Conservation (phyloP, 2,888 invertebrate genomes). For the Alcis repandata region DNA sequence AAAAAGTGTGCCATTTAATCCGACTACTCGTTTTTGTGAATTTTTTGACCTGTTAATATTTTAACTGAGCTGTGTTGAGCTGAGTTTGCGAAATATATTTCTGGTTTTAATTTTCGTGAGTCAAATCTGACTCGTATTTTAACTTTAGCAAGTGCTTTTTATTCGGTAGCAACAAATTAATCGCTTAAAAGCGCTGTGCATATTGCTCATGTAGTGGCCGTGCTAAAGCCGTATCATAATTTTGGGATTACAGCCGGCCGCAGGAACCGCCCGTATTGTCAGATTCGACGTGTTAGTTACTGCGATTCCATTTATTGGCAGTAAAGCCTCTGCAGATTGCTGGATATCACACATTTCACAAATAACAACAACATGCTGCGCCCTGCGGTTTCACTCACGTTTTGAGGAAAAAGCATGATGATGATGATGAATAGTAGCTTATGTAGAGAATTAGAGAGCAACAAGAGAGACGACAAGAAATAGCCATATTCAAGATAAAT, state of each 20-base stretch:
- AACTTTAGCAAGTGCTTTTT: neutral
- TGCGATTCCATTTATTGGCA: constrained; percentile 5
- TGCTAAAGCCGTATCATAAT: constrained; percentile 2
- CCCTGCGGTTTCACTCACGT: too few species aligned
- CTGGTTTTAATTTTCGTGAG: constrained; percentile 5
- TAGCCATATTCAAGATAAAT: too few species aligned
- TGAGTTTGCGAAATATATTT: constrained; percentile 23
- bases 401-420: too few species aligned
- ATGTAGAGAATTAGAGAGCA: too few species aligned
- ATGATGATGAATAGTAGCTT: too few species aligned
- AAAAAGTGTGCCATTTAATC: constrained; percentile 39
- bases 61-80: constrained; percentile 32
- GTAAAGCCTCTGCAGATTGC: neutral
- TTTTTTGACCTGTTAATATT: constrained; percentile 43
- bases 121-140: neutral
- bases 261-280: constrained; percentile 7
- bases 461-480: too few species aligned
- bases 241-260: constrained; percentile 6
- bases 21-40: constrained; percentile 40
- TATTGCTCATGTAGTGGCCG: neutral
- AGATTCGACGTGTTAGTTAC: constrained; percentile 14
- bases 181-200: neutral
- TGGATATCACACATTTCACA: neutral
- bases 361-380: too few species aligned
- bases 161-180: neutral